Base-by-base conservation (phyloP, 2,797 vertebrate genomes). In the Lepilemur septentrionalis region DNA sequence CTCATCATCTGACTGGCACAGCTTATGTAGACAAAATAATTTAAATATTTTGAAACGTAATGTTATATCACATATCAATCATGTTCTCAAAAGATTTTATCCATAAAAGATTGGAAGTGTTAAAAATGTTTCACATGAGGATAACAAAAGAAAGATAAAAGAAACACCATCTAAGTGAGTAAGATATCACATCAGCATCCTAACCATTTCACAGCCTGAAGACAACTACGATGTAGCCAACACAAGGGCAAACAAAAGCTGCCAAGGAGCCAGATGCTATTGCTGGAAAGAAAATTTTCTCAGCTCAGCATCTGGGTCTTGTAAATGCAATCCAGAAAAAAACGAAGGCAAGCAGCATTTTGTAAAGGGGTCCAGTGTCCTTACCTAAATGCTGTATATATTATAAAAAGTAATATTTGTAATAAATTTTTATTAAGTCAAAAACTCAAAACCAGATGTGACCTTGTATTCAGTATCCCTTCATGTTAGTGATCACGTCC, bases 261-360 rank as follows among this genome's bases (percentile, higher is more conserved):
- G 98, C 97, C 98, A 99, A 96, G 92, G 89, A 98, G 89, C 95
- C 98, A 99, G 98, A 98, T 98, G 98, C 95, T 98, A 82, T 82
- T 95, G 97, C 59, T 98, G 96, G 96, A 98, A 98, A 98, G 97
- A 52, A 98, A 98, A 95, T 97, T 82, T 98, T 97, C 95, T 23
- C 61, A 1, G 59, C 95, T 98, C 97, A 98, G 98, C 97, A 98
- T 98, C 98, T 98, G 98, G 97, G 89, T 94, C 87, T 95, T 75
- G 30, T 89, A 93, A 97, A 96, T 90, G 96, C 22, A 46, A 95
- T 97, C 97, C 96, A 98, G 94, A 98, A 95, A 96, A 87, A 87
- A 91, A 97, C 57, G 73, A 98, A 70, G 67, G 38, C 65, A 96
- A 90, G 5, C 55, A 75, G 57, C 82, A 18, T 75, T 72, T 78